phyloP scores from a whole-genome alignment of 2,797 vertebrate genomes.

The Pangasius macronema region DNA sequence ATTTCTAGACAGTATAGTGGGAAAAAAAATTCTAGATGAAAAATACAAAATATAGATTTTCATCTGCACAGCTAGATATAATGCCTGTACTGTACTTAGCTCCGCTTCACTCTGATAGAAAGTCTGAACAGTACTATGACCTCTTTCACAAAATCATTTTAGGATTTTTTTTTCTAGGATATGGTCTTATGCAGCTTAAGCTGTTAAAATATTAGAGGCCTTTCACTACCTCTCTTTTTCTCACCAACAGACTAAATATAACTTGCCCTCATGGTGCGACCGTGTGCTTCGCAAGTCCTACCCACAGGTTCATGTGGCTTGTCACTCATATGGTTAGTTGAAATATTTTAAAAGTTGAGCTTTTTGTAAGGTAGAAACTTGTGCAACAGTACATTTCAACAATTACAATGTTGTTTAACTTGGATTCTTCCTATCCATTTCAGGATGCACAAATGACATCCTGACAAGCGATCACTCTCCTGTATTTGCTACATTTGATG shows the following conservation, averaged over 20 bases:
- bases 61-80: not conserved
- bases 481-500: constrained; percentile 95
- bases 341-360: not conserved
- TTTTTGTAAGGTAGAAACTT: not conserved
- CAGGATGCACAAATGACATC: constrained; percentile 93
- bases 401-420: not conserved
- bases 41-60: not conserved
- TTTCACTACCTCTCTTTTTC: not conserved
- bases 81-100: not conserved
- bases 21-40: not conserved
- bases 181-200: not conserved
- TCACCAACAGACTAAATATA: constrained; percentile 90
- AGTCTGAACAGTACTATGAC: not conserved
- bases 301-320: constrained; percentile 90
- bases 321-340: constrained; percentile 93
- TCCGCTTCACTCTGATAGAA: not conserved
- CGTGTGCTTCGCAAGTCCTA: constrained; percentile 95
- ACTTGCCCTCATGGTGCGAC: constrained; percentile 98
- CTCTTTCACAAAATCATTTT: not conserved
- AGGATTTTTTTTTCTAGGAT: not conserved
- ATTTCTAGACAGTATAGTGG: not conserved
- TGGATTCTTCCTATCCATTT: constrained; percentile 19
- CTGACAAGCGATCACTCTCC: constrained; percentile 97
- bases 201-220: not conserved
- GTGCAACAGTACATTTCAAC: not conserved